These are phyloP conservation scores for Agrochola litura DNA, from an alignment of 2,888 invertebrate genomes.

Conservation along the genomic window DNA sequence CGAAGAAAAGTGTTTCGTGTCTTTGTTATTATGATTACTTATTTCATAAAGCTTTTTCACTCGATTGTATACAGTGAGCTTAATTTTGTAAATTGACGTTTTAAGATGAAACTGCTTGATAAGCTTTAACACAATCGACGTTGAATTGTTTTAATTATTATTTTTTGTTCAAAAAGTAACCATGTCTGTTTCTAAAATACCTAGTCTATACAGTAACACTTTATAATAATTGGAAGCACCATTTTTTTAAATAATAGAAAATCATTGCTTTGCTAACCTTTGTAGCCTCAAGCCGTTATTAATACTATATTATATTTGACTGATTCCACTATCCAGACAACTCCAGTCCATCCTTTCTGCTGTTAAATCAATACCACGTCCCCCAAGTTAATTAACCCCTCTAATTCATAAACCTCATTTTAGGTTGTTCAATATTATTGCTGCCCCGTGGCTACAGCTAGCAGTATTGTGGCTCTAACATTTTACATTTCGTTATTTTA, in stretches of 20 bases:
- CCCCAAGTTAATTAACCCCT: background rate
- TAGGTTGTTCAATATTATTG: background rate
- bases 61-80: background rate
- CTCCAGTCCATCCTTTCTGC: background rate
- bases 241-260: background rate
- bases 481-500: constrained; percentile 3
- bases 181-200: background rate
- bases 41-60: background rate
- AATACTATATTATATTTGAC: background rate
- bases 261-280: background rate
- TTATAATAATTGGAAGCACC: background rate
- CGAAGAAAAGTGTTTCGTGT: constrained; percentile 32
- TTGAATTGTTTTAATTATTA: background rate
- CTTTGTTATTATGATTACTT: background rate
- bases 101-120: background rate
- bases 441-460: background rate
- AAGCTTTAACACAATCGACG: background rate
- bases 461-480: background rate
- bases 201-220: background rate
- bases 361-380: constrained; percentile 4
- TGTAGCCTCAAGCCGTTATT: background rate
- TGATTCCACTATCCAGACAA: background rate
- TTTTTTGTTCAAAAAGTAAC: background rate
- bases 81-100: background rate
- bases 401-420: background rate